Conservation (phyloP, 2,797 vertebrate species). For the Notamacropus eugenii region DNA sequence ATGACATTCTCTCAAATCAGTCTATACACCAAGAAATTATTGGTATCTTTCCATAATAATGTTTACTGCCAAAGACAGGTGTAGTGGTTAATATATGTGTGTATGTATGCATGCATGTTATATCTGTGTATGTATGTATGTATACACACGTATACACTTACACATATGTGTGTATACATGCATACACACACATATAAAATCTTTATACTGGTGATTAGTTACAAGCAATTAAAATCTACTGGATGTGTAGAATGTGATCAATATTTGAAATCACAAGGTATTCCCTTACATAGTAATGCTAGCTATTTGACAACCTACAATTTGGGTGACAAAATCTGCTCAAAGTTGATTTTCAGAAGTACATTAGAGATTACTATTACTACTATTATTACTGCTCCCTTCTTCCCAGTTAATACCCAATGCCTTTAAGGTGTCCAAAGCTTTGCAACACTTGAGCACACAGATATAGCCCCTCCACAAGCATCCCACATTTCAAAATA, state of each 20-base stretch:
- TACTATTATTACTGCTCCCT: background rate
- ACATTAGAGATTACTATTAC: background rate
- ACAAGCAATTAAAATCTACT: background rate
- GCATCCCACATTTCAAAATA: background rate
- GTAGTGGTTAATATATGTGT: background rate
- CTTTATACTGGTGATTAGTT: background rate
- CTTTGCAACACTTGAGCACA: background rate
- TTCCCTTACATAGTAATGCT: background rate
- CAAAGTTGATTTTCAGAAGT: background rate
- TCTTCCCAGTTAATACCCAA: background rate
- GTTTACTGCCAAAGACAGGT: background rate
- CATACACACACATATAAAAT: background rate
- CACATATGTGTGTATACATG: too few relatives aligned
- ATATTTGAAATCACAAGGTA: background rate
- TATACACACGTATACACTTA: too few relatives aligned
- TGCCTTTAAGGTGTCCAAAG: background rate
- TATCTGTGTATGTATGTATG: too few relatives aligned
- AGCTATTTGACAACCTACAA: background rate
- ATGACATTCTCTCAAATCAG: background rate
- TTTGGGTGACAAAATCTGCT: background rate
- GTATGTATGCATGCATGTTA: too few relatives aligned
- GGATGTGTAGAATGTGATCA: background rate
- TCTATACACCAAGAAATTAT: background rate
- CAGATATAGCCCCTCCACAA: background rate
- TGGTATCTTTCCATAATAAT: background rate